These are phyloP conservation scores for Nomada fucata DNA, from an alignment of 2,888 invertebrate genomes.

Conservation along the genomic window DNA sequence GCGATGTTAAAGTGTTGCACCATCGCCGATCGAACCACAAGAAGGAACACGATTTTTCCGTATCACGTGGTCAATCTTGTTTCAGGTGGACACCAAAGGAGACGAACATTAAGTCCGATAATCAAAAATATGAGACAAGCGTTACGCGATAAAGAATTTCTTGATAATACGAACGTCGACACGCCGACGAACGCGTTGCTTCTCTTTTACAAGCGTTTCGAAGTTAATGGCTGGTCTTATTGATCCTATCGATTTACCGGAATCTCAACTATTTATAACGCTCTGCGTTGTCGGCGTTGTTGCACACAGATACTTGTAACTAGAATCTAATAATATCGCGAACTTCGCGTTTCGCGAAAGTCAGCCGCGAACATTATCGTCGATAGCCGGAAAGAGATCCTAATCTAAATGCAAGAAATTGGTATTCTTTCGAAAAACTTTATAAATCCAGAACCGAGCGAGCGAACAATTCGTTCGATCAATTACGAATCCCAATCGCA, in stretches of 20 bases:
- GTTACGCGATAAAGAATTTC: not conserved
- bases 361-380: not conserved
- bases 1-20: constrained; percentile 82
- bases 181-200: constrained; percentile 20
- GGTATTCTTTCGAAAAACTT: too few species aligned
- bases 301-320: constrained; percentile 21
- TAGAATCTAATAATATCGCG: constrained; percentile 38
- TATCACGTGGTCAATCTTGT: constrained; percentile 9
- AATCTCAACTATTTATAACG: constrained; percentile 52
- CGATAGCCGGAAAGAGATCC: not conserved
- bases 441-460: not conserved
- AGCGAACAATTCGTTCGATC: not conserved
- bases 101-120: not conserved
- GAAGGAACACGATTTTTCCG: constrained; percentile 33
- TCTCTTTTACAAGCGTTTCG: constrained; percentile 31
- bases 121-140: too few species aligned
- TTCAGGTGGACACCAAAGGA: not conserved
- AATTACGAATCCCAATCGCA: not conserved
- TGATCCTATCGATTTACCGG: constrained; percentile 57
- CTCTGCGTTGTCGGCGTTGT: constrained; percentile 26
- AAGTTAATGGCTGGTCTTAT: constrained; percentile 48
- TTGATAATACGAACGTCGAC: not conserved
- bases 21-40: constrained; percentile 68
- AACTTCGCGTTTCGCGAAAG: constrained; percentile 21
- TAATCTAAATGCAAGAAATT: not conserved